These are phyloP conservation scores for Drosophila auraria DNA, from an alignment of 1,140 invertebrate genomes.

Conservation along the genomic window DNA sequence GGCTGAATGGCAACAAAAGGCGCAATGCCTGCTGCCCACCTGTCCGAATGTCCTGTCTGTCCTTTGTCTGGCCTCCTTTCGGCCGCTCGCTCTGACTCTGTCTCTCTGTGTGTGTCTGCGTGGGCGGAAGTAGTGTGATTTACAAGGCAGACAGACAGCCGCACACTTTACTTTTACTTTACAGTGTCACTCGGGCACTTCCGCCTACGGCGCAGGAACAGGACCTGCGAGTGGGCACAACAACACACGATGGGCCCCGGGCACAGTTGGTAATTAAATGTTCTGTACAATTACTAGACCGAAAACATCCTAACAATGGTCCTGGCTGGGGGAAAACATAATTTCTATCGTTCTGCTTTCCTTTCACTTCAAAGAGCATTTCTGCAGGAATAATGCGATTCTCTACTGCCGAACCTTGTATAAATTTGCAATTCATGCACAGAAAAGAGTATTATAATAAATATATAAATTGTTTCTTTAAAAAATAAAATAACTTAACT, in stretches of 20 bases:
- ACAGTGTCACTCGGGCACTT: constrained; percentile 49
- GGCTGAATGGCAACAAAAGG: constrained; percentile 36
- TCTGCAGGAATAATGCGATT: constrained; percentile 17
- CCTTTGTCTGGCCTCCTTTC: constrained; percentile 39
- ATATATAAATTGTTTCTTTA: neutral
- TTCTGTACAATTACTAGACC: constrained; percentile 34
- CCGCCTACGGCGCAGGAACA: constrained; percentile 28
- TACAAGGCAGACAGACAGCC: constrained; percentile 56
- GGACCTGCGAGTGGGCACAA: constrained; percentile 4
- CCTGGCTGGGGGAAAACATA: constrained; percentile 24
- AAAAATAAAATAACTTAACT: neutral
- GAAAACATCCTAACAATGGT: constrained; percentile 24
- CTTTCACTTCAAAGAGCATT: constrained; percentile 12
- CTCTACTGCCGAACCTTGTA: constrained; percentile 5
- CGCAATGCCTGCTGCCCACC: constrained; percentile 23
- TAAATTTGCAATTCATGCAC: constrained; percentile 10
- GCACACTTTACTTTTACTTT: constrained; percentile 36
- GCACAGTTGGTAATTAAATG: constrained; percentile 51
- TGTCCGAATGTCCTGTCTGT: constrained; percentile 28
- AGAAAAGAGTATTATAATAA: neutral
- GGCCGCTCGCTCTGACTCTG: neutral
- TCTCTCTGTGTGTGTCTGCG: constrained; percentile 4
- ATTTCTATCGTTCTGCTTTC: constrained; percentile 8
- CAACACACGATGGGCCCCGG: constrained; percentile 11
- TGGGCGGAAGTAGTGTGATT: constrained; percentile 78